Percentiles rank a stretch among this genome's conserved stretches.
These are phyloP conservation scores for Sphaerophoria taeniata DNA, from an alignment of 2,888 invertebrate genomes.

Conservation along the genomic window DNA sequence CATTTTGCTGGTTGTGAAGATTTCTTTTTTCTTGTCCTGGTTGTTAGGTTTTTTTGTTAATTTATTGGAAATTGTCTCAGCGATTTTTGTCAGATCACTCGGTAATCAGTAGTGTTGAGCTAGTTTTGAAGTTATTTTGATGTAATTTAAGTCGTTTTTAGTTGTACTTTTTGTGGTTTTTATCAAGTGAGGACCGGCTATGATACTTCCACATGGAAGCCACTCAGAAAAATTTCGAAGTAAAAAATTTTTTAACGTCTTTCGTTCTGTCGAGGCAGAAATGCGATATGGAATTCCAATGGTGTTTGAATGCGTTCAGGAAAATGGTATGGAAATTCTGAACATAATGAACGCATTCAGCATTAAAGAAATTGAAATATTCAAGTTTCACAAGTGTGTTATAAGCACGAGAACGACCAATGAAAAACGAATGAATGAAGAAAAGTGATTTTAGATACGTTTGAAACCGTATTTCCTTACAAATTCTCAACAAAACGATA, in stretches of 20 bases:
- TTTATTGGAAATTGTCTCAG: slow-evolving; percentile 74
- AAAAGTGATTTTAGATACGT: too few relatives aligned
- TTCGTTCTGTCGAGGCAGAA: slow-evolving; percentile 53
- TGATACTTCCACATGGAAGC: slow-evolving; percentile 78
- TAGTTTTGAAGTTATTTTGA: slow-evolving; percentile 44
- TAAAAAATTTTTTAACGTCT: slow-evolving; percentile 73
- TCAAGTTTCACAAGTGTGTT: too few relatives aligned
- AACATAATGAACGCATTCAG: slow-evolving; percentile 38
- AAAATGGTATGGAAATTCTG: slow-evolving; percentile 36
- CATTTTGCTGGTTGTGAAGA: slow-evolving; percentile 77
- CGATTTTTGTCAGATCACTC: slow-evolving; percentile 51
- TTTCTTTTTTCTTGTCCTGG: slow-evolving; percentile 69
- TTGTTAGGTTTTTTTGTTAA: slow-evolving; percentile 72
- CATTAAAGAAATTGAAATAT: too few relatives aligned
- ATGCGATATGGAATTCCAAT: slow-evolving; percentile 47
- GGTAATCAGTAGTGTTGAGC: slow-evolving; percentile 54
- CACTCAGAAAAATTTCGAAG: slow-evolving; percentile 76
- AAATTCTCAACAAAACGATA: too few relatives aligned
- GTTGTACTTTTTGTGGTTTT: slow-evolving; percentile 59
- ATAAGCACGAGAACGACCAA: too few relatives aligned
- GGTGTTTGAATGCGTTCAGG: slow-evolving; percentile 9
- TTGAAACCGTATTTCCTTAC: too few relatives aligned
- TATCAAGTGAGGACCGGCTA: slow-evolving; percentile 76
- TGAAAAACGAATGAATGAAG: too few relatives aligned
- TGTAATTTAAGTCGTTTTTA: slow-evolving; percentile 44